Conservation (phyloP, 1,140 invertebrate genomes). For the Plutomurus gul region DNA sequence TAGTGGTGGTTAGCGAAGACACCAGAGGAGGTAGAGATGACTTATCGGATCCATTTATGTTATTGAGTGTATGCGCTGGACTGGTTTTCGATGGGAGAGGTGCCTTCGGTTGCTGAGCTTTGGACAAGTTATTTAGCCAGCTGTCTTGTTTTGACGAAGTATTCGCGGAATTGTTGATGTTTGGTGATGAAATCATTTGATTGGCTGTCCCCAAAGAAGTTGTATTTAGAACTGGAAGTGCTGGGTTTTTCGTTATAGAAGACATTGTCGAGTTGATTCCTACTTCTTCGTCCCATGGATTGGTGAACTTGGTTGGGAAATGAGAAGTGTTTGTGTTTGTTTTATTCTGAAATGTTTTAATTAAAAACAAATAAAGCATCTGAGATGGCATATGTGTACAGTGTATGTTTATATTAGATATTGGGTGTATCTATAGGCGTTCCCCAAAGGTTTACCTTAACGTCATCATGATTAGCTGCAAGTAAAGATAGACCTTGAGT, state of each 20-base stretch:
- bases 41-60: not conserved
- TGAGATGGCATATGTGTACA: not conserved
- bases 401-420: not conserved
- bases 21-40: not conserved
- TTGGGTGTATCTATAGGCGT: not conserved
- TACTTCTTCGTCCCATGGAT: constrained; percentile 51
- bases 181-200: constrained; percentile 3
- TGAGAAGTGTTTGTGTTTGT: not conserved
- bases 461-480: constrained; percentile 70
- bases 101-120: constrained; percentile 30
- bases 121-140: constrained; percentile 42
- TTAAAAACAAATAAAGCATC: not conserved
- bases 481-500: constrained; percentile 79
- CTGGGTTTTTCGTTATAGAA: constrained; percentile 14
- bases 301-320: constrained; percentile 44
- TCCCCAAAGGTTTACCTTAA: constrained; percentile 50
- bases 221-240: constrained; percentile 43
- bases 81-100: constrained; percentile 34
- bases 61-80: not conserved
- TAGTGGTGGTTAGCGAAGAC: constrained; percentile 8
- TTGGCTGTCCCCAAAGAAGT: not conserved
- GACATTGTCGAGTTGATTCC: not conserved
- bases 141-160: constrained; percentile 22
- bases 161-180: not conserved
- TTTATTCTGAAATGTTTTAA: not conserved